Percentiles rank a stretch among this genome's conserved stretches.
phyloP scores from a whole-genome alignment of 2,797 vertebrate genomes.

The Scomberomorus guttatus region DNA sequence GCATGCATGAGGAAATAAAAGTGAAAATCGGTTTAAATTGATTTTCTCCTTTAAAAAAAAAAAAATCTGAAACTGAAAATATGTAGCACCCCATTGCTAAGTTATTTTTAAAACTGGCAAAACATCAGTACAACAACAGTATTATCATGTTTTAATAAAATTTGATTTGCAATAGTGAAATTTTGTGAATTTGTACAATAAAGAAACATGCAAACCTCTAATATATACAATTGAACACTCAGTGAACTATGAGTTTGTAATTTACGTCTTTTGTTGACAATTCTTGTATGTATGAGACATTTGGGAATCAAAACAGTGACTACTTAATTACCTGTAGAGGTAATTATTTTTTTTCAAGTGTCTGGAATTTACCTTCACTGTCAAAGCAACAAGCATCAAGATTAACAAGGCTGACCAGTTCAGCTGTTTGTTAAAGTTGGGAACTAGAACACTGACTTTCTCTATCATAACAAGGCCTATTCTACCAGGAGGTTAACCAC shows the following conservation, averaged over 20 bases:
- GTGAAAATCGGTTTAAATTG: no score
- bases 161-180: neutral
- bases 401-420: slow-evolving; percentile 26
- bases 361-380: neutral
- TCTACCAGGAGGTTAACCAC: neutral
- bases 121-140: neutral
- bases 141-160: neutral
- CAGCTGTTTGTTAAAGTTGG: neutral
- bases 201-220: neutral
- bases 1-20: neutral
- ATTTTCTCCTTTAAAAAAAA: no score
- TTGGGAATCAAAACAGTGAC: neutral
- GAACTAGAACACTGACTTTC: neutral
- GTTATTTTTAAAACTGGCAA: neutral
- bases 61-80: neutral
- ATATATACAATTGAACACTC: neutral
- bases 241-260: neutral
- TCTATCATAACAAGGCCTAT: neutral
- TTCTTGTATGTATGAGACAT: neutral
- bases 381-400: neutral
- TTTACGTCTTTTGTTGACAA: neutral
- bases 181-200: neutral
- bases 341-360: neutral
- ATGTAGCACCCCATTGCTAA: neutral
- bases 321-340: neutral